phyloP scores from a whole-genome alignment of 1,140 invertebrate genomes.

The Cepaea nemoralis region DNA sequence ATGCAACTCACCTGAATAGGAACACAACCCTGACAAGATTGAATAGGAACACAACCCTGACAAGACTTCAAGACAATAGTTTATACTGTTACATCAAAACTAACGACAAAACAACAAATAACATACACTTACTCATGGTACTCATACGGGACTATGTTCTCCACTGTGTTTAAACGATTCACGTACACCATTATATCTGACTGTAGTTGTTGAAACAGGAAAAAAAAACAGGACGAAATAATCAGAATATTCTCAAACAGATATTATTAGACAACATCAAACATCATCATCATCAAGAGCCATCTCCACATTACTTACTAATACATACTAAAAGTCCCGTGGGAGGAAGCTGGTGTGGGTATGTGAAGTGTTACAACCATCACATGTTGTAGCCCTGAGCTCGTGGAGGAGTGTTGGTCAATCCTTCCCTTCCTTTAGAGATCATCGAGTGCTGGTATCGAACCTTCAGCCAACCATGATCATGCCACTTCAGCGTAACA shows the following conservation, averaged over 20 bases:
- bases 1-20: neutral
- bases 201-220: constrained; percentile 78
- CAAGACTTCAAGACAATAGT: neutral
- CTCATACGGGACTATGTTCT: constrained; percentile 97
- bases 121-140: constrained; percentile 84
- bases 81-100: neutral
- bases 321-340: no score
- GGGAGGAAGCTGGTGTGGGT: neutral
- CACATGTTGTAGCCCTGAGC: no score
- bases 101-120: constrained; percentile 43
- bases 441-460: no score
- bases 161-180: constrained; percentile 95
- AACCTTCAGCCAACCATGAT: no score
- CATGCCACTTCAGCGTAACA: no score
- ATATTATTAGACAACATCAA: neutral
- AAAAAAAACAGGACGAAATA: neutral
- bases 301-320: no score
- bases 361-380: no score
- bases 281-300: no score
- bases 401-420: no score
- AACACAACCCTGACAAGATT: neutral
- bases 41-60: neutral
- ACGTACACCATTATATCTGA: constrained; percentile 89
- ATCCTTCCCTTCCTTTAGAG: no score
- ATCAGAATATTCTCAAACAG: neutral